Evolutionary conservation across 2,888 invertebrate species (phyloP).

Genomic region (Lingula anatina): DNA sequence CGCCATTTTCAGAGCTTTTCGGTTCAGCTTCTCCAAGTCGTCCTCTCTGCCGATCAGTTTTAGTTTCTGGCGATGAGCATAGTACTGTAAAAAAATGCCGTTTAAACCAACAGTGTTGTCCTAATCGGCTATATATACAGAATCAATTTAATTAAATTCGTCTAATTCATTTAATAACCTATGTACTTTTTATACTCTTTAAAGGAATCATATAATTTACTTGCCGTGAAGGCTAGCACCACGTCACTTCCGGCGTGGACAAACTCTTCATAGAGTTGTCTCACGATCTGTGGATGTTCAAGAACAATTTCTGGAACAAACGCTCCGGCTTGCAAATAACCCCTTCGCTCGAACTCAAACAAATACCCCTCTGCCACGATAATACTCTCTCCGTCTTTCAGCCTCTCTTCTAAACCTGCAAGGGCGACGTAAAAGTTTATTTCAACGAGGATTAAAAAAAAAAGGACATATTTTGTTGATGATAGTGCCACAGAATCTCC

Average conservation of each 20-base stretch:
- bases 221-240: conserved; percentile 9
- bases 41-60: neutral
- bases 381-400: conserved; percentile 12
- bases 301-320: conserved; percentile 15
- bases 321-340: conserved; percentile 18
- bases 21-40: too few relatives aligned
- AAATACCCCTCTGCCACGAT: conserved; percentile 19
- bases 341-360: conserved; percentile 20
- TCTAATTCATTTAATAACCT: too few relatives aligned
- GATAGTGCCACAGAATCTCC: too few relatives aligned
- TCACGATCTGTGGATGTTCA: conserved; percentile 12
- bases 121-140: too few relatives aligned
- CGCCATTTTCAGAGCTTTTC: conserved; percentile 19
- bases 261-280: conserved; percentile 20
- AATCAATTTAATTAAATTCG: too few relatives aligned
- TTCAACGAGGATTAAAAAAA: too few relatives aligned
- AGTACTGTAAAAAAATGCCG: neutral
- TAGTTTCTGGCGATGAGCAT: conserved; percentile 2
- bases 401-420: conserved; percentile 11
- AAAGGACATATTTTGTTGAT: too few relatives aligned
- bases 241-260: conserved; percentile 24
- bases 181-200: too few relatives aligned
- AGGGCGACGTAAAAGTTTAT: too few relatives aligned
- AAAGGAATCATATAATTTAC: neutral
- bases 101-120: too few relatives aligned